Conservation (phyloP, 1,140 invertebrate species). For the Neodiprion fabricii region DNA sequence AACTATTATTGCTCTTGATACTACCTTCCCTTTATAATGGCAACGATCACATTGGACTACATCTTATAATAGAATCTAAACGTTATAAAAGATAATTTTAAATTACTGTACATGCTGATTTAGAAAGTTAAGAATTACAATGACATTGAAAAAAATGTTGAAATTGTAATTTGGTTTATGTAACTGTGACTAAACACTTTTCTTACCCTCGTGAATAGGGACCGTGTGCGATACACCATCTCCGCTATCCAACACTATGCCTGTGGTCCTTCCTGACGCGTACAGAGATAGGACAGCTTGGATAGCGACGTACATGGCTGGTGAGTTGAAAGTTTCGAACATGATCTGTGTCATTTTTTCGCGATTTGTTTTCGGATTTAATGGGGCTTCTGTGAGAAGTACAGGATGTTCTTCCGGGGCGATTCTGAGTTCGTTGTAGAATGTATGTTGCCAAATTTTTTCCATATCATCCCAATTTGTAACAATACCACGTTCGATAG, state of each 20-base stretch:
- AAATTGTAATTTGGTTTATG: too few species aligned
- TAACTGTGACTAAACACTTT: too few species aligned
- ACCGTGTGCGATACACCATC: slow-evolving; percentile 83
- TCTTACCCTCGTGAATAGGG: slow-evolving; percentile 75
- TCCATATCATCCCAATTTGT: slow-evolving; percentile 90
- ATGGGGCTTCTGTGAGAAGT: slow-evolving; percentile 83
- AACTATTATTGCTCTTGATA: neutral
- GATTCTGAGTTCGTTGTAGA: slow-evolving; percentile 88
- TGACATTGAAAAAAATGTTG: too few species aligned
- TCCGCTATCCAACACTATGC: slow-evolving; percentile 78
- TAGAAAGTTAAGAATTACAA: too few species aligned
- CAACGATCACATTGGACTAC: too few species aligned
- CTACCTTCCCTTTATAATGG: neutral
- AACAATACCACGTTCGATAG: slow-evolving; percentile 84
- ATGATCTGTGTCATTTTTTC: slow-evolving; percentile 76
- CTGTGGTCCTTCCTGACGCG: slow-evolving; percentile 80
- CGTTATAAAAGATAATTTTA: too few species aligned
- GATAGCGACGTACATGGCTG: slow-evolving; percentile 84
- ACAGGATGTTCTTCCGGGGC: slow-evolving; percentile 91
- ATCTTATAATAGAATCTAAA: too few species aligned
- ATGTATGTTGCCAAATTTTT: slow-evolving; percentile 84
- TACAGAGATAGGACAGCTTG: slow-evolving; percentile 88
- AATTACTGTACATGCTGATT: too few species aligned
- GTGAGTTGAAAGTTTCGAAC: slow-evolving; percentile 86
- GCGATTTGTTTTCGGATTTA: slow-evolving; percentile 85